Evolutionary conservation across 2,113 vertebrate genomes (phyloP).

Genomic region (Megaceryle torquata): DNA sequence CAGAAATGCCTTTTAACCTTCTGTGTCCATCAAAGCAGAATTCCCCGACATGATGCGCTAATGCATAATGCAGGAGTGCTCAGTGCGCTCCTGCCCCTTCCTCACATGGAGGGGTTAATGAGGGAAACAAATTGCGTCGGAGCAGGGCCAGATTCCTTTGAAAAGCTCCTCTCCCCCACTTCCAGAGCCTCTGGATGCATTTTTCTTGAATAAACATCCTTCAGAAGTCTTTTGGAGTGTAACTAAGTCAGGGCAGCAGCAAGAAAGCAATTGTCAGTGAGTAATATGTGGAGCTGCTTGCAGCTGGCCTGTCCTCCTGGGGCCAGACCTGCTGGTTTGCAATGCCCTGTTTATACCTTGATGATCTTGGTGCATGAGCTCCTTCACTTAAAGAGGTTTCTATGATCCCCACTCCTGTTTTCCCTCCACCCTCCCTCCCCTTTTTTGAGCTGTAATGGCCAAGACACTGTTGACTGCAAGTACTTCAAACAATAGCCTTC

Average conservation of each 20-base stretch:
- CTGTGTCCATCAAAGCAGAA: background rate
- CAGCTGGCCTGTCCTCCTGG: background rate
- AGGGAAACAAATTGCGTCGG: background rate
- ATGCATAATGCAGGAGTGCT: background rate
- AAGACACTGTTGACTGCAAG: background rate
- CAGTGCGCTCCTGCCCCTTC: background rate
- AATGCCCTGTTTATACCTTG: background rate
- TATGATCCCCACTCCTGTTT: background rate
- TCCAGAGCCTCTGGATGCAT: slow-evolving; percentile 22
- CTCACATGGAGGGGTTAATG: background rate
- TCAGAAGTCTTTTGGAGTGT: slow-evolving; percentile 46
- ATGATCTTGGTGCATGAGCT: background rate
- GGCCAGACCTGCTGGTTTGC: slow-evolving; percentile 20
- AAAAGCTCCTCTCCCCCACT: background rate
- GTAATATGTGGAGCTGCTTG: background rate
- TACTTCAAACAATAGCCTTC: slow-evolving; percentile 35
- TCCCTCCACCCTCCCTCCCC: background rate
- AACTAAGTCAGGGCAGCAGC: slow-evolving; percentile 45
- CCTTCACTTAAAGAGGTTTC: background rate
- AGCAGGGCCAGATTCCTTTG: background rate
- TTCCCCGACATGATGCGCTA: accelerated
- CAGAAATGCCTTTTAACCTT: slow-evolving; percentile 11
- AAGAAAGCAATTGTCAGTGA: slow-evolving; percentile 38
- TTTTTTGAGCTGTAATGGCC: slow-evolving; percentile 13
- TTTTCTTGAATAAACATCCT: slow-evolving; percentile 60